These are phyloP conservation scores for Leucozona laternaria DNA, from an alignment of 2,888 invertebrate genomes.

Conservation along the genomic window DNA sequence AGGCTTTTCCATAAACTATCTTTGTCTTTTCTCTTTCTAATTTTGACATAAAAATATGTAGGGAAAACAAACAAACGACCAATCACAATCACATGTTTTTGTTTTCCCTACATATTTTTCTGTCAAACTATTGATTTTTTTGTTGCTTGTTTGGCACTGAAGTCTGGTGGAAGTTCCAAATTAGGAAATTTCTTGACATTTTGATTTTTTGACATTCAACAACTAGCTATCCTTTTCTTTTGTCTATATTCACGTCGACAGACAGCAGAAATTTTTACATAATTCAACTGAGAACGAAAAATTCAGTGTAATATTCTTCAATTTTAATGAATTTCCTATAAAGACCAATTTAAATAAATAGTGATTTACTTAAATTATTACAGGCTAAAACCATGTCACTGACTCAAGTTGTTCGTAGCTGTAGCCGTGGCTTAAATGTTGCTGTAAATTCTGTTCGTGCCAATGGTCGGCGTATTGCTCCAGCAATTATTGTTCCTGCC, in stretches of 20 bases:
- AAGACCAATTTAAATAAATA: conserved; percentile 2
- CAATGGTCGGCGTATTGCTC: conserved; percentile 72
- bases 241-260: conserved; percentile 65
- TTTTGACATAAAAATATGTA: too few species aligned
- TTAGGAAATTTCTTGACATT: conserved; percentile 47
- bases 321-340: conserved; percentile 31
- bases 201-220: not conserved
- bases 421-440: conserved; percentile 79
- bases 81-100: too few species aligned
- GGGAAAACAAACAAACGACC: too few species aligned
- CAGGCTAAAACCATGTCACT: conserved; percentile 80
- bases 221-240: conserved; percentile 35
- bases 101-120: too few species aligned
- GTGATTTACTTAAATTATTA: conserved; percentile 25
- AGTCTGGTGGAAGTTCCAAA: too few species aligned
- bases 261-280: conserved; percentile 72
- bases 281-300: conserved; percentile 69
- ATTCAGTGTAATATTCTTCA: conserved; percentile 61
- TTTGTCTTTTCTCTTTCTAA: too few species aligned
- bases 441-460: conserved; percentile 77
- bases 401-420: conserved; percentile 82
- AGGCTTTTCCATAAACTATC: too few species aligned
- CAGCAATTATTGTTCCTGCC: conserved; percentile 76
- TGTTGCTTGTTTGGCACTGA: too few species aligned
- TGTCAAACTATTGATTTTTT: too few species aligned